phyloP scores from a whole-genome alignment of 2,113 vertebrate genomes.

The Abramis brama region DNA sequence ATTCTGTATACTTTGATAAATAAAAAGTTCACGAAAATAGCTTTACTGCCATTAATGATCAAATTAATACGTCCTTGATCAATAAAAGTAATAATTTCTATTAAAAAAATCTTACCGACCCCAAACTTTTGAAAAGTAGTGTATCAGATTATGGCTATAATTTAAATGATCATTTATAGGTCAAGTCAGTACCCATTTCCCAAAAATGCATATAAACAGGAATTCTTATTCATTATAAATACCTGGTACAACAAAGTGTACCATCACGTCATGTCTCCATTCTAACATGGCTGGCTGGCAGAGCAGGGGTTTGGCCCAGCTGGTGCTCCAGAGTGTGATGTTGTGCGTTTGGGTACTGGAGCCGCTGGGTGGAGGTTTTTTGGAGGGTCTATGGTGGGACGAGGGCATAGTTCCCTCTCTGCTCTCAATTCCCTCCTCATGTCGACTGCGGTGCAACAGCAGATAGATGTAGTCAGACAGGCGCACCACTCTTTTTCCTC shows the following conservation, averaged over 20 bases:
- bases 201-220: too few relatives aligned
- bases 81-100: too few relatives aligned
- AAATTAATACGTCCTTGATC: too few relatives aligned
- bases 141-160: too few relatives aligned
- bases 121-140: too few relatives aligned
- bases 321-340: conserved; percentile 75
- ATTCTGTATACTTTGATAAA: too few relatives aligned
- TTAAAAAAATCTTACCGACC: too few relatives aligned
- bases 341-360: conserved; percentile 63
- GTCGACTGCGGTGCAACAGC: conserved; percentile 83
- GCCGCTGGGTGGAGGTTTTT: conserved; percentile 52
- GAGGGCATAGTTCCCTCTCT: conserved; percentile 71
- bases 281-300: conserved; percentile 87
- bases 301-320: conserved; percentile 85
- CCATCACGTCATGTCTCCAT: conserved; percentile 91
- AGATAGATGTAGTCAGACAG: conserved; percentile 94
- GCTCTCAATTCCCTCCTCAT: conserved; percentile 66
- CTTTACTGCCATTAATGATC: too few relatives aligned
- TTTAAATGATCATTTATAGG: too few relatives aligned
- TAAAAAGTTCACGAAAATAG: too few relatives aligned
- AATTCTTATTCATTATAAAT: conserved; percentile 45
- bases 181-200: too few relatives aligned
- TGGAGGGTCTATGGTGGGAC: conserved; percentile 35
- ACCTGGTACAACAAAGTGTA: conserved; percentile 98
- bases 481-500: conserved; percentile 84